Percentiles rank a stretch among this genome's conserved stretches.
These are phyloP conservation scores for Trachurus trachurus DNA, from an alignment of 2,797 vertebrate species.

Conservation along the genomic window DNA sequence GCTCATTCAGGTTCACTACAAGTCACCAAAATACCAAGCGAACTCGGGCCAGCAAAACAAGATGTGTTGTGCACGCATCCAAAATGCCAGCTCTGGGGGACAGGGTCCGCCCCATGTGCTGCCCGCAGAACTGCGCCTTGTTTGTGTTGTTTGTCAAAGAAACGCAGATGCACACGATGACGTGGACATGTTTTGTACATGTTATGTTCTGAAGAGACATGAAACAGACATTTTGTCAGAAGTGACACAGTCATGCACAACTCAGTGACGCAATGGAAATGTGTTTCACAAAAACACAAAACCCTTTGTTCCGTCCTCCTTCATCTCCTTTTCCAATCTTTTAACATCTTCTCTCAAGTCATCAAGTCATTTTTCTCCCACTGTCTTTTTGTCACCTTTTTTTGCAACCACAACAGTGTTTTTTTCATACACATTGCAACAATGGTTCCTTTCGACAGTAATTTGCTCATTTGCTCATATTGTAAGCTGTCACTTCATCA, in stretches of 20 bases:
- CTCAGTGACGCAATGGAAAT: not conserved
- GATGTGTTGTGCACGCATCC: constrained; percentile 14
- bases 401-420: not conserved
- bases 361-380: not conserved
- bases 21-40: constrained; percentile 36
- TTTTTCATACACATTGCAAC: constrained; percentile 18
- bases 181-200: not conserved
- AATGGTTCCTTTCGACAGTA: constrained; percentile 11
- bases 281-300: not conserved
- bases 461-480: constrained; percentile 25
- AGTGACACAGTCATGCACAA: not conserved
- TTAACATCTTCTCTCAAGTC: not conserved
- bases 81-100: constrained; percentile 6
- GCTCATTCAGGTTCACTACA: constrained; percentile 46
- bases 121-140: not conserved
- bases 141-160: constrained; percentile 3
- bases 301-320: not conserved
- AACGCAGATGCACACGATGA: not conserved
- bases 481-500: constrained; percentile 19
- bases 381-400: constrained; percentile 8
- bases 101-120: not conserved
- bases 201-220: not conserved
- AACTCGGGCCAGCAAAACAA: constrained; percentile 29
- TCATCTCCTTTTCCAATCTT: not conserved
- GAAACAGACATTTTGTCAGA: constrained; percentile 5